phyloP scores from a whole-genome alignment of 1,140 invertebrate genomes.

The Drosophila virilis region DNA sequence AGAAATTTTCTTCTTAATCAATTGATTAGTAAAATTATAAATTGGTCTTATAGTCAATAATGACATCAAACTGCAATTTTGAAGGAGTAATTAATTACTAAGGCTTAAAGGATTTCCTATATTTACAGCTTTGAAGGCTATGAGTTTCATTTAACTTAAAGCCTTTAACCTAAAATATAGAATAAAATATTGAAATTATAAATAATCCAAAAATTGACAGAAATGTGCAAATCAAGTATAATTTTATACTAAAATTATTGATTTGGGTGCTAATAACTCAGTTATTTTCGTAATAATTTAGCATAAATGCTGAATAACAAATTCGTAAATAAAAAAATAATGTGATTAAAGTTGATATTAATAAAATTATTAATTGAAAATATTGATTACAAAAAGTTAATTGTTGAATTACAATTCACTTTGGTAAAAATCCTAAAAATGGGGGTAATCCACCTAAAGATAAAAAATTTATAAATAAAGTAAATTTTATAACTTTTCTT shows the following conservation, averaged over 20 bases:
- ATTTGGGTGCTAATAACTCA: too few species aligned
- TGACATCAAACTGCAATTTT: constrained; percentile 86
- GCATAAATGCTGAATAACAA: too few species aligned
- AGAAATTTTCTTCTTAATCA: constrained; percentile 85
- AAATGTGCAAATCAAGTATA: constrained; percentile 34
- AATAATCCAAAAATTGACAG: too few species aligned
- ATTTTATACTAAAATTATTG: constrained; percentile 34
- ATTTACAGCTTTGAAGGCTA: constrained; percentile 87
- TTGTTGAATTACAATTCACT: constrained; percentile 85
- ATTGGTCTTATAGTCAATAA: constrained; percentile 84
- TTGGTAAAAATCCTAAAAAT: constrained; percentile 86
- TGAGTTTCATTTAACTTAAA: constrained; percentile 87
- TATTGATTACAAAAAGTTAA: constrained; percentile 83
- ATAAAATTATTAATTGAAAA: constrained; percentile 81
- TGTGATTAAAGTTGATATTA: constrained; percentile 35
- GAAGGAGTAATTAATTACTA: constrained; percentile 84
- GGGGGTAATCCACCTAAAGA: constrained; percentile 85
- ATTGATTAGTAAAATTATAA: constrained; percentile 11
- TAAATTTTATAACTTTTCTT: constrained; percentile 84
- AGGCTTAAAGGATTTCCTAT: constrained; percentile 85
- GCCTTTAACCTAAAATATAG: constrained; percentile 80
- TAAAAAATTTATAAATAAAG: constrained; percentile 85
- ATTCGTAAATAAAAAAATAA: too few species aligned
- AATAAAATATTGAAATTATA: constrained; percentile 80
- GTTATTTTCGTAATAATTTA: too few species aligned